Base-by-base conservation (phyloP, 2,113 vertebrate genomes). In the Proterorhinus semilunaris region DNA sequence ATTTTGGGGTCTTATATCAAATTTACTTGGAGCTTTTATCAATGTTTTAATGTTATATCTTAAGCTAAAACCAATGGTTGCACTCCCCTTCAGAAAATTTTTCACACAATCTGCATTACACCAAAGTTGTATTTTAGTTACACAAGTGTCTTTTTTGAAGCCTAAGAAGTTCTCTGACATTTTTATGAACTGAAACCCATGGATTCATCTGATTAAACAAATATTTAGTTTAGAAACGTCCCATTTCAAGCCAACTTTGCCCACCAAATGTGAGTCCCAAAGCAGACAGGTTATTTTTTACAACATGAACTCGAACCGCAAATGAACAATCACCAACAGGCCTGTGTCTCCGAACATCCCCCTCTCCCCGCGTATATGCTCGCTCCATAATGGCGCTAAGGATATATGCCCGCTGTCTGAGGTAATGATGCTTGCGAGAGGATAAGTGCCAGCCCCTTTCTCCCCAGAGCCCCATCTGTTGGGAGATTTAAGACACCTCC, bases 361-460 rank as follows among this genome's bases (percentile, higher is more conserved):
- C 53, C 27, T 10, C 45, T 42, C 42, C 9, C 45, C 15, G 42
- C 51, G 16, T 55, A 13, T 9, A n/a, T 10, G 53, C 43, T 44
- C 12, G 12, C 12, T 45, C 16, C 16, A 44, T 48, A 50, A 47
- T 55, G 44, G 21, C 49, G 67, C 66, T 76, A 64, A 43, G 61
- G 27, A 71, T 13, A 49, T 54, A 51, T 65, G 3, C 1, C 42
- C 61, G 53, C 49, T 66, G 44, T 71, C 48, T 8, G 61, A 55
- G 42, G 61, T 74, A 71, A 77, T 79, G 68, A 68, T 73, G 65
- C 62, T 67, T 68, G 66, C 68, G 72, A 53, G 73, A 72, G 21
- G 46, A 65, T 74, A 68, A 79, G 66, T 71, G 69, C 66, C 53
- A 66, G 65, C 53, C 44, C 58, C n/a, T 27, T 76, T 65, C 7